Base-by-base conservation (phyloP, 2,797 vertebrate species). In the Scolopax rusticola region DNA sequence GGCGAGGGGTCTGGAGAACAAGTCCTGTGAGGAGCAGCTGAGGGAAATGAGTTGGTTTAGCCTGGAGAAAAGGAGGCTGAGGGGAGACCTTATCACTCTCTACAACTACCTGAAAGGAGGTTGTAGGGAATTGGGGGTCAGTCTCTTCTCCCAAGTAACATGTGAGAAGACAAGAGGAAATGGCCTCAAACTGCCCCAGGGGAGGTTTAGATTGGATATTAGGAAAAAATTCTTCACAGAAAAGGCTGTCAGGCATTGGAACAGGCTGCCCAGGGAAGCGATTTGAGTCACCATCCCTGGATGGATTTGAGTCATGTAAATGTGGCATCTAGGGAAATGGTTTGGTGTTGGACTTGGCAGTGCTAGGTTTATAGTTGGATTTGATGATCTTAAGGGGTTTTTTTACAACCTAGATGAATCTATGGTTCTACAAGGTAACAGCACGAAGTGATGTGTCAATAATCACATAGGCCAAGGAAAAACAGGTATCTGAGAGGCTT, bases 291-390 rank as follows among this genome's bases (percentile, higher is more conserved):
- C 41, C 33, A 17, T 32, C 24, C 30, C 65, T 57, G 38, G 12
- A 61, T 9, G 27, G 32, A 28, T 15, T 74, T 53, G 17, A 23
- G 32, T 28, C 1, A 0, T 1, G 6, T 2, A 40, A 5, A 59
- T 1, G 1, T 18, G 53, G 25, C 1, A 2, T 50, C 64, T 0
- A 61, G 24, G 20, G 13, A 57, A 9, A 15, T 1, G 0, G 57
- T 24, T 78, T 32, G 59, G 33, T 3, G 2, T 6, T 25, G 17
- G 45, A 27, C 8, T 76, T 84, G 50, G 11, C 23, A 73, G 10
- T 8, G 7, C 6, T 33, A 11, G 2, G 15, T 64, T 77, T 32
- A 38, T 5, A 1, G 65, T 1, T 64, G 56, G 20, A 77, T 38
- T 53, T 8, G 2, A 40, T 23, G 20, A 78, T 24, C 1, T 0